Evolutionary conservation across 2,888 invertebrate genomes (phyloP).

Genomic region (Lithophane leautieri): DNA sequence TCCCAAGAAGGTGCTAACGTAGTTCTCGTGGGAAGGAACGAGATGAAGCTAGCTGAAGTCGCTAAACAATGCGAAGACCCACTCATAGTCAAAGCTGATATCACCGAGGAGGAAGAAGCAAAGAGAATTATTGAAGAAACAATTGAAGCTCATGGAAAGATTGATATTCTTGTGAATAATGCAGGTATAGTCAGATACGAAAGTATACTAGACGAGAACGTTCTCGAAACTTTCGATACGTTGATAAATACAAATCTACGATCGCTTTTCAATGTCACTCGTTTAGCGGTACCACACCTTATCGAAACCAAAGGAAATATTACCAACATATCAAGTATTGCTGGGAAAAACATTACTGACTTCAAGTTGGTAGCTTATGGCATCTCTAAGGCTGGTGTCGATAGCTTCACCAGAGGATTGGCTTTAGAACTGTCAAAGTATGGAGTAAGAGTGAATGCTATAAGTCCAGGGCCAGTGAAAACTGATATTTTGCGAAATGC

Average conservation of each 20-base stretch:
- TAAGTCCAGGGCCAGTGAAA: slow-evolving; percentile 70
- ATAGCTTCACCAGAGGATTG: slow-evolving; percentile 95
- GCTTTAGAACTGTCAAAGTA: slow-evolving; percentile 80
- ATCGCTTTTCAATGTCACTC: slow-evolving; percentile 69
- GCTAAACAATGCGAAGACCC: slow-evolving; percentile 74
- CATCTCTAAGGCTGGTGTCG: slow-evolving; percentile 93
- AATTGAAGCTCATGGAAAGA: slow-evolving; percentile 64
- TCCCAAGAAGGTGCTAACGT: slow-evolving; percentile 91
- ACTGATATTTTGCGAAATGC: slow-evolving; percentile 82
- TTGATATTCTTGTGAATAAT: slow-evolving; percentile 73
- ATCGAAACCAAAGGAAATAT: slow-evolving; percentile 73
- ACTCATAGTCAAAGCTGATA: slow-evolving; percentile 67
- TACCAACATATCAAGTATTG: slow-evolving; percentile 74
- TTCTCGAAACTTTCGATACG: slow-evolving; percentile 68
- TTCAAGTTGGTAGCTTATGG: slow-evolving; percentile 83
- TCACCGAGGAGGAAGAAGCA: slow-evolving; percentile 69
- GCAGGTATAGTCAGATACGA: slow-evolving; percentile 66
- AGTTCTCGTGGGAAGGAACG: slow-evolving; percentile 92
- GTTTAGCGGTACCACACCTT: slow-evolving; percentile 68
- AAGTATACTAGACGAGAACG: slow-evolving; percentile 56
- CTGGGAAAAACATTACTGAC: slow-evolving; percentile 36
- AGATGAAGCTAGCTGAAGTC: slow-evolving; percentile 91
- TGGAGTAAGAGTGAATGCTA: slow-evolving; percentile 68
- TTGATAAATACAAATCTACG: slow-evolving; percentile 72
- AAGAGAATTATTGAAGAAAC: slow-evolving; percentile 68